Evolutionary conservation across 2,797 vertebrate species (phyloP), one percentile per base, ranked within the genome.

Genomic region (Rhodeus uyekii): DNA sequence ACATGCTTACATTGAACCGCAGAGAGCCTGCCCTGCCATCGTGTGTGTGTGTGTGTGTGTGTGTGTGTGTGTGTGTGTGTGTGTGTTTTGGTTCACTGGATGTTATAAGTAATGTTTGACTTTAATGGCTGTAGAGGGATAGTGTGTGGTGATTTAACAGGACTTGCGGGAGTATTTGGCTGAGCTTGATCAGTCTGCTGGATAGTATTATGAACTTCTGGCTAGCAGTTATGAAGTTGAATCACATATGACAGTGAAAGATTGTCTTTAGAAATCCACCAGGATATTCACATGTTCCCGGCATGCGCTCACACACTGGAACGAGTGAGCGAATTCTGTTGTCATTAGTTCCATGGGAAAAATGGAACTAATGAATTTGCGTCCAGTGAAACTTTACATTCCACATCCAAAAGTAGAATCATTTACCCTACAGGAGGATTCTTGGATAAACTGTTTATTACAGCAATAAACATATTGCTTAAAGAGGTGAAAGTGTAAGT

Each of bases 61-160:
- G 58, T 39, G 29, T 32, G 36, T 72, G 64, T 74, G 63, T 44
- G 53, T 67, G 77, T 80, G 63, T 63, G 58, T 44, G 48, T 68
- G 61, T 50, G 32, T 78, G 72, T 82, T 61, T 60, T 32, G 58
- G 73, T 71, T 83, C 75, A 61, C 16, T 78, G 73, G 24, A 69
- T 61, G 76, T 78, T 73, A 74, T 75, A 65, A 48, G 82, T 16
- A 46, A 72, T 74, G 34, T 74, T 75, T 80, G 61, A 76, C 58
- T 58, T 74, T 80, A 76, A 69, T 76, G 22, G 34, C 36, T 80
- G 77, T 19, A 34, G 34, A 32, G 76, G 77, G 71, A 50, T 36
- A 36, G 83, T 48, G 29, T 79, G 83, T 48, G 68, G 82, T 78
- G 69, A 72, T 69, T 80, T 71, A 80, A 77, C 76, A 81, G 53